Conservation (phyloP, 2,797 vertebrate species). For the Leucoraja ocellata region DNA sequence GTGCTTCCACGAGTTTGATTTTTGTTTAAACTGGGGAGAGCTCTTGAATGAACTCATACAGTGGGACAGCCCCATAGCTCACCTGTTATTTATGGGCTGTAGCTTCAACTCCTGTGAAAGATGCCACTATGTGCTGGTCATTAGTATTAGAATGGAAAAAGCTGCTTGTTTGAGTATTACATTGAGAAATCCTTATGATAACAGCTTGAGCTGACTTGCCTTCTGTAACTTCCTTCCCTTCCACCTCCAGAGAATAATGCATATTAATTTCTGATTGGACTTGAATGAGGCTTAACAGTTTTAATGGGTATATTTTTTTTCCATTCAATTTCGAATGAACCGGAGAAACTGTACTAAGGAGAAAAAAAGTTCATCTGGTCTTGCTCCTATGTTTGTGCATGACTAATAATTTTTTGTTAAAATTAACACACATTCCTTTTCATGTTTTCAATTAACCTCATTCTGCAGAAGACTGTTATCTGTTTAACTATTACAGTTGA, state of each 20-base stretch:
- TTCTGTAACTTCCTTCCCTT: neutral
- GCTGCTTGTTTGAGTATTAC: neutral
- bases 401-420: slow-evolving; percentile 13
- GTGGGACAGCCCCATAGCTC: neutral
- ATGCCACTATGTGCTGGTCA: neutral
- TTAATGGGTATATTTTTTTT: neutral
- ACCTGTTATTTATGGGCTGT: neutral
- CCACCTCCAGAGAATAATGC: neutral
- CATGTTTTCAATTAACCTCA: slow-evolving; percentile 36
- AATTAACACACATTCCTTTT: slow-evolving; percentile 9
- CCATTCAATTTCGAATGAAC: slow-evolving; percentile 9
- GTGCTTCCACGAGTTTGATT: too few relatives aligned
- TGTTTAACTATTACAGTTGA: slow-evolving; percentile 16
- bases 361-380: neutral
- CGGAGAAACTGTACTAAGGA: neutral
- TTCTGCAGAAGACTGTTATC: neutral
- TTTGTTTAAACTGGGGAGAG: too few relatives aligned
- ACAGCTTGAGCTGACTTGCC: neutral
- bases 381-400: neutral
- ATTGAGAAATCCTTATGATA: neutral
- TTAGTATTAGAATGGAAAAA: neutral
- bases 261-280: neutral
- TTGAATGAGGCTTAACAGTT: neutral
- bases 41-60: too few relatives aligned
- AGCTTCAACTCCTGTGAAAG: neutral